Percentiles rank a stretch among this genome's conserved stretches.
Evolutionary conservation across 2,888 invertebrate species (phyloP).

Genomic region (Parnassius mnemosyne): DNA sequence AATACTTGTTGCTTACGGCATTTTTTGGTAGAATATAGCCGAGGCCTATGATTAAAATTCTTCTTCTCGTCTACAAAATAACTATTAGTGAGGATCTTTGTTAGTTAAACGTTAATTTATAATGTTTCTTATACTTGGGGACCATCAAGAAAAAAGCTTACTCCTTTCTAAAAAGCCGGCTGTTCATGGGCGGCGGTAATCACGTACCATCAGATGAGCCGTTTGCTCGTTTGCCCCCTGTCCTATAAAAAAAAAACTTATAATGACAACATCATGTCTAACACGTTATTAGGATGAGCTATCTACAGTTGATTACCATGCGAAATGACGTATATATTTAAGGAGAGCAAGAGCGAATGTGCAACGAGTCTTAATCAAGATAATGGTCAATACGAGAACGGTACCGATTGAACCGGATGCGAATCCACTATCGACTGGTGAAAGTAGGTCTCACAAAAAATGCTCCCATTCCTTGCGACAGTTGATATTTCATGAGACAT

Average conservation of each 20-base stretch:
- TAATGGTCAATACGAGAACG: constrained; percentile 55
- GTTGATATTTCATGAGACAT: constrained; percentile 76
- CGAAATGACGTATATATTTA: constrained; percentile 15
- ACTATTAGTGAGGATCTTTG: too few species aligned
- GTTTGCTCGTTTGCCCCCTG: too few species aligned
- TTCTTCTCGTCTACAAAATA: too few species aligned
- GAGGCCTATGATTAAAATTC: too few species aligned
- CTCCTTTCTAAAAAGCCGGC: too few species aligned
- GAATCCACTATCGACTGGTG: constrained; percentile 71
- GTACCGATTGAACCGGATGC: constrained; percentile 72
- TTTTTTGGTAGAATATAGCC: too few species aligned
- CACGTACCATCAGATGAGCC: too few species aligned
- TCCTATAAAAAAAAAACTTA: too few species aligned
- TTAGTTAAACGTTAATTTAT: too few species aligned
- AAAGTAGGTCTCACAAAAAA: constrained; percentile 79
- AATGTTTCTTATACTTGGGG: background rate
- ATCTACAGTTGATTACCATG: constrained; percentile 3
- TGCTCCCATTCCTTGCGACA: constrained; percentile 74
- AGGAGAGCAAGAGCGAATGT: constrained; percentile 40
- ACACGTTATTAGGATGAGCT: background rate
- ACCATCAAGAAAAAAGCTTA: too few species aligned
- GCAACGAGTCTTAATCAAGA: constrained; percentile 43
- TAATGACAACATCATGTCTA: background rate
- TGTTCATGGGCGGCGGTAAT: too few species aligned
- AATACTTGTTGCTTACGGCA: too few species aligned